phyloP scores from a whole-genome alignment of 2,797 vertebrate species.

The Synaphobranchus kaupii region DNA sequence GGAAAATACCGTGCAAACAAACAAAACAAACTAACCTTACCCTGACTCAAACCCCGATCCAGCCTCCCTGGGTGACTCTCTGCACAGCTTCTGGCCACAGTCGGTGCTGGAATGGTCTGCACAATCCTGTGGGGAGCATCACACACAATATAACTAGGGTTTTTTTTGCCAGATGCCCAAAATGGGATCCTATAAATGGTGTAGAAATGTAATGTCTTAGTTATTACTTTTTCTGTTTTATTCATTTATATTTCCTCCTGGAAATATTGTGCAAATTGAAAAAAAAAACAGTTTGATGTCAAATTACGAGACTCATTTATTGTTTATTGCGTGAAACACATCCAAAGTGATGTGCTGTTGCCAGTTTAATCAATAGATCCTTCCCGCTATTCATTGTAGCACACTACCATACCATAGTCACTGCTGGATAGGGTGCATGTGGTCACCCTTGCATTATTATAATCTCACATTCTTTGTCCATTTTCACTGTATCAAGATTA shows the following conservation, averaged over 20 bases:
- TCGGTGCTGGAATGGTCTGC: not conserved
- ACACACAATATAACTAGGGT: not conserved
- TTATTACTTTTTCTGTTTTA: not conserved
- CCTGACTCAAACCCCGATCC: not conserved
- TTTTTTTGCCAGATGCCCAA: not conserved
- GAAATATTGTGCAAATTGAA: not conserved
- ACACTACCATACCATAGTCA: not conserved
- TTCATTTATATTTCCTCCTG: not conserved
- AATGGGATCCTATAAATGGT: not conserved
- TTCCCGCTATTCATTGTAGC: not conserved
- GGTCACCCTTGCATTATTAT: not conserved
- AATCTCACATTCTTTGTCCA: not conserved
- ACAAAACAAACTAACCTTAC: not conserved
- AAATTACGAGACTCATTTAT: not conserved
- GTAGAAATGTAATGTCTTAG: slow-evolving; percentile 5
- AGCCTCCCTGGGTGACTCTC: not conserved
- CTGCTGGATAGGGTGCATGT: not conserved
- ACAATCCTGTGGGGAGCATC: not conserved
- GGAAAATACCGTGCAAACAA: not conserved
- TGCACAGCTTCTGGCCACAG: not conserved
- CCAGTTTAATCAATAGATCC: not conserved
- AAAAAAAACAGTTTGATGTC: not conserved
- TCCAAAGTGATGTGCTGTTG: not conserved
- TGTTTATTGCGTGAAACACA: not conserved
- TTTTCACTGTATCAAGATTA: not conserved